These are phyloP conservation scores for Macrosteles quadrilineatus DNA, from an alignment of 1,140 invertebrate species.

Conservation along the genomic window DNA sequence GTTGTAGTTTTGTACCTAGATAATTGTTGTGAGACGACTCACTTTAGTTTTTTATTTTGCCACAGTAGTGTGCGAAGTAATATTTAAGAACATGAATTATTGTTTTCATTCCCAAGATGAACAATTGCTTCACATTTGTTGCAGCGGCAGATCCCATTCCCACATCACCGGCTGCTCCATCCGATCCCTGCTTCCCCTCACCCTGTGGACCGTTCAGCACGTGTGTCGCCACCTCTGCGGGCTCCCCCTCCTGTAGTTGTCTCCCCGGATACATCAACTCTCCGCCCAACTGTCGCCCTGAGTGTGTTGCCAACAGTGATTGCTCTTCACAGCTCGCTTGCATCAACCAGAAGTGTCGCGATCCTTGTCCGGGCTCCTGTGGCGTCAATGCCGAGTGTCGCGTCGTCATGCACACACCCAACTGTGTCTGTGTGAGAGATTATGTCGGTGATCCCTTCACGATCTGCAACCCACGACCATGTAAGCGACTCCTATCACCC, in stretches of 20 bases:
- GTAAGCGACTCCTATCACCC: slow-evolving; percentile 47
- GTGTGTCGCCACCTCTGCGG: slow-evolving; percentile 59
- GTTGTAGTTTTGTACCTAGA: too few species aligned
- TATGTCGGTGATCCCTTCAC: slow-evolving; percentile 71
- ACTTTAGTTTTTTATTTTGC: too few species aligned
- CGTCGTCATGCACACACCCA: slow-evolving; percentile 65
- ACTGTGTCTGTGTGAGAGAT: slow-evolving; percentile 63
- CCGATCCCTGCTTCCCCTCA: slow-evolving; percentile 65
- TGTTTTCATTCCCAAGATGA: too few species aligned
- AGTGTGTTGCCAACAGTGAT: slow-evolving; percentile 56
- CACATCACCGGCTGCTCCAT: slow-evolving; percentile 35
- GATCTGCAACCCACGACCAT: slow-evolving; percentile 52
- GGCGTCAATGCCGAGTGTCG: slow-evolving; percentile 64
- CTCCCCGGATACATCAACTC: slow-evolving; percentile 50
- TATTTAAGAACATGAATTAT: too few species aligned
- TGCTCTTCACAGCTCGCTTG: slow-evolving; percentile 57
- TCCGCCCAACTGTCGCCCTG: slow-evolving; percentile 55
- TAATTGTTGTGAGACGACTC: too few species aligned
- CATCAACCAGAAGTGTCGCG: slow-evolving; percentile 57
- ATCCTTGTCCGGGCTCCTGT: slow-evolving; percentile 60
- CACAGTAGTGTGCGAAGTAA: too few species aligned
- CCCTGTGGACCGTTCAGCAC: slow-evolving; percentile 72
- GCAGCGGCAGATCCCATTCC: slow-evolving; percentile 45
- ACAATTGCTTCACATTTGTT: too few species aligned
- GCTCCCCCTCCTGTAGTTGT: slow-evolving; percentile 51